These are phyloP conservation scores for Cichlasoma orientale DNA, from an alignment of 2,797 vertebrate genomes.

Conservation along the genomic window DNA sequence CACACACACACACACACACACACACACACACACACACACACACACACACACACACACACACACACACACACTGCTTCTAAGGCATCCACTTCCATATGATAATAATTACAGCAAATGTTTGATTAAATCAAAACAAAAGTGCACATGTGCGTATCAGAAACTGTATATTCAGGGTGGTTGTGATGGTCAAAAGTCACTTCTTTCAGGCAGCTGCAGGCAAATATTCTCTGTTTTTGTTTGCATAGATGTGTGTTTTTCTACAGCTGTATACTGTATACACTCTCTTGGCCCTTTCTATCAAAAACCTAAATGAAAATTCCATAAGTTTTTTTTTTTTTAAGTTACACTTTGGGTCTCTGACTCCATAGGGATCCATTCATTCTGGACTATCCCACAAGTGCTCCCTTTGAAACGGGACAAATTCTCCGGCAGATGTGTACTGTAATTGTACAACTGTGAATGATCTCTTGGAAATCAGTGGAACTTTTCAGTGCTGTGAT, in stretches of 20 bases:
- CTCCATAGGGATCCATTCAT: no score
- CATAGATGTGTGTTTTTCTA: rapidly evolving
- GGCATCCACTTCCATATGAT: not conserved
- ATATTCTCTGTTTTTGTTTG: not conserved
- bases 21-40: no score
- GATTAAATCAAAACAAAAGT: not conserved
- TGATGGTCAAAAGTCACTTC: not conserved
- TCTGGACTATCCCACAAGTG: no score
- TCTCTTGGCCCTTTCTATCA: rapidly evolving
- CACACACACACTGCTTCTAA: not conserved
- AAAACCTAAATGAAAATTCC: not conserved
- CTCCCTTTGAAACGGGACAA: no score
- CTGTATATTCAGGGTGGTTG: not conserved
- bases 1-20: no score
- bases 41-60: no score
- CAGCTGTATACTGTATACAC: not conserved
- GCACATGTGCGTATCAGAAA: not conserved
- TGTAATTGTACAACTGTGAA: not conserved
- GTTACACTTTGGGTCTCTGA: not conserved
- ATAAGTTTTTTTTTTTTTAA: not conserved
- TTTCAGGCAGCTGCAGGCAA: not conserved
- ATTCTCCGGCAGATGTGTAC: no score
- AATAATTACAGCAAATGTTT: not conserved
- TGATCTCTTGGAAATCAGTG: no score
- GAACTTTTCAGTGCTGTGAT: no score